Percentiles rank a stretch among this genome's conserved stretches.
These are phyloP conservation scores for Papilio protenor DNA, from an alignment of 2,888 invertebrate genomes.

Conservation along the genomic window DNA sequence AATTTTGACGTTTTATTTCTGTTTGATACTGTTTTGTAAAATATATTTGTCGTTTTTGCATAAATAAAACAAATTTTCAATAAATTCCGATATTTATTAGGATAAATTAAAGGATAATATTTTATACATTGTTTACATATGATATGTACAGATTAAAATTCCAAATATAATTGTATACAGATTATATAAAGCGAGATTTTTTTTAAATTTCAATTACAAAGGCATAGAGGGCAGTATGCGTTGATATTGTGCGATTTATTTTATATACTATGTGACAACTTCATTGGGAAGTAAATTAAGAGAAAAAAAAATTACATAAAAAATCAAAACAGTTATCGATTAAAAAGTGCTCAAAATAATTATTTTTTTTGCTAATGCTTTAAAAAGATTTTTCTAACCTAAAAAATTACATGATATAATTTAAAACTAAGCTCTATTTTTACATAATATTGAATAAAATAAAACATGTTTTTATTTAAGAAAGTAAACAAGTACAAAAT, in stretches of 20 bases:
- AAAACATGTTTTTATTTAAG: background rate
- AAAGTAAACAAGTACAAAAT: background rate
- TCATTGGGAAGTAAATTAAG: too few species aligned
- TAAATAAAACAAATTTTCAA: conserved; percentile 26
- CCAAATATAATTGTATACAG: conserved; percentile 41
- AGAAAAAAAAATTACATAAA: background rate
- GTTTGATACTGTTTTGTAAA: background rate
- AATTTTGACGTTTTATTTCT: background rate
- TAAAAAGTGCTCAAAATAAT: too few species aligned
- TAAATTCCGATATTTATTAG: conserved; percentile 38
- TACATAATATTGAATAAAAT: background rate
- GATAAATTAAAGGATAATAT: conserved; percentile 43
- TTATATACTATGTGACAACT: background rate
- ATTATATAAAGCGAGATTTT: conserved; percentile 38
- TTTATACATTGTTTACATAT: conserved; percentile 33
- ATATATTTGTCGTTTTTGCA: background rate
- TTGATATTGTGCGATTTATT: conserved; percentile 35
- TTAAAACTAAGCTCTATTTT: too few species aligned
- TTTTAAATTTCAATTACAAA: conserved; percentile 28
- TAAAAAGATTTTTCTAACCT: too few species aligned
- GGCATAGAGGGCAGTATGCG: conserved; percentile 38
- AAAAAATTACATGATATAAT: too few species aligned
- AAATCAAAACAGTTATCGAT: background rate
- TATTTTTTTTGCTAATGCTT: too few species aligned
- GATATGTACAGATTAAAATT: conserved; percentile 42